Percentiles rank a stretch among this genome's conserved stretches.
These are phyloP conservation scores for Leptatherina wallacei DNA, from an alignment of 2,797 vertebrate species.

Conservation along the genomic window DNA sequence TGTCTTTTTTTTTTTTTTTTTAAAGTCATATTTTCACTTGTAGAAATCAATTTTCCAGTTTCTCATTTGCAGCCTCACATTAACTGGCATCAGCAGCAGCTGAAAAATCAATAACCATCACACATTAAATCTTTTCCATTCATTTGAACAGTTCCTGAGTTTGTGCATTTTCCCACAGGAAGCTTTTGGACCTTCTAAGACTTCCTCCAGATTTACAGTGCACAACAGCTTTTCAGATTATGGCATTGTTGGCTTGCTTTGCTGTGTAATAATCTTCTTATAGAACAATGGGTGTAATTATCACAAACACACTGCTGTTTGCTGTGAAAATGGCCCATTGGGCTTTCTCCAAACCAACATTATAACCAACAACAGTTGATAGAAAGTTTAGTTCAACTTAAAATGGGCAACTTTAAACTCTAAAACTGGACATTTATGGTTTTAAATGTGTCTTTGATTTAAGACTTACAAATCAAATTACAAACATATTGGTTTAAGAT, in stretches of 20 bases:
- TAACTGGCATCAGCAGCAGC: background rate
- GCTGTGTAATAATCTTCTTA: slow-evolving; percentile 69
- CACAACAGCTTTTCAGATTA: slow-evolving; percentile 76
- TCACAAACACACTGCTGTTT: slow-evolving; percentile 17
- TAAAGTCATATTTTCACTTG: slow-evolving; percentile 12
- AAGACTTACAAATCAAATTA: background rate
- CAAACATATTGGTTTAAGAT: background rate
- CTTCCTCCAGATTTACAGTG: slow-evolving; percentile 43
- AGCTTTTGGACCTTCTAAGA: slow-evolving; percentile 29
- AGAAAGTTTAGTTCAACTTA: background rate
- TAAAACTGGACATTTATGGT: background rate
- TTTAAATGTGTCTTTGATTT: background rate
- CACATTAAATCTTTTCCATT: background rate
- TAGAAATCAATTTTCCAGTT: slow-evolving; percentile 8
- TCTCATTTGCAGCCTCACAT: slow-evolving; percentile 9
- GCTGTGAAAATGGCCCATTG: slow-evolving; percentile 11
- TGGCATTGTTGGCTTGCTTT: slow-evolving; percentile 69
- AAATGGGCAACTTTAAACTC: background rate
- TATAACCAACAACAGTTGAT: slow-evolving; percentile 6
- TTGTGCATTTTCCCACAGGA: slow-evolving; percentile 43
- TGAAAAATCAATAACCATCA: slow-evolving; percentile 25
- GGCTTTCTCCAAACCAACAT: background rate
- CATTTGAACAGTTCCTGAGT: slow-evolving; percentile 5
- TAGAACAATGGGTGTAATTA: slow-evolving; percentile 55
- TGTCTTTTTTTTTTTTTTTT: background rate